These are phyloP conservation scores for Eupithecia dodoneata DNA, from an alignment of 2,888 invertebrate genomes.

Conservation along the genomic window DNA sequence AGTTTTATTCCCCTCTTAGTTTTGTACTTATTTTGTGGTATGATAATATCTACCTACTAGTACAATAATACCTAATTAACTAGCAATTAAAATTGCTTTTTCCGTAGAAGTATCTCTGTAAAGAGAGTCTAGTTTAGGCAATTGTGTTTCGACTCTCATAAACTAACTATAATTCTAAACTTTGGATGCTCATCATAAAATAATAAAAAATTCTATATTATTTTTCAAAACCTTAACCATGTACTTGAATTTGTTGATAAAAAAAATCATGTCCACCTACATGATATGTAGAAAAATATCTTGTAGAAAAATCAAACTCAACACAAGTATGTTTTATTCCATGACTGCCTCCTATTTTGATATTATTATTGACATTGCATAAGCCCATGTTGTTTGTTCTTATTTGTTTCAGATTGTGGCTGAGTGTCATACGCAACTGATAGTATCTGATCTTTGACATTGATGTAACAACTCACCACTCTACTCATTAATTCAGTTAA, in stretches of 20 bases:
- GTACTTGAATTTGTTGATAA: too few relatives aligned
- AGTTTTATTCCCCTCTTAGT: background rate
- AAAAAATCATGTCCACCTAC: too few relatives aligned
- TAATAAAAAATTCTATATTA: too few relatives aligned
- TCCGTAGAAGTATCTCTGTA: too few relatives aligned
- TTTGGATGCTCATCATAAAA: too few relatives aligned
- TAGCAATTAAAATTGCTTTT: too few relatives aligned
- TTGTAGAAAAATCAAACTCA: background rate
- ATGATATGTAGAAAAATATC: background rate
- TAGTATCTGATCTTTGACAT: conserved; percentile 75
- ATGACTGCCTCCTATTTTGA: conserved; percentile 16
- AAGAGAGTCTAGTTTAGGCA: too few relatives aligned
- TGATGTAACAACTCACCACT: conserved; percentile 68
- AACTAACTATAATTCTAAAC: too few relatives aligned
- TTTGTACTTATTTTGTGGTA: background rate
- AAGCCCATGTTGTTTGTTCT: conserved; percentile 71
- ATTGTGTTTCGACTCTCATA: too few relatives aligned
- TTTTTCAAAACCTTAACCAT: too few relatives aligned
- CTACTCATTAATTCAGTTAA: conserved; percentile 42
- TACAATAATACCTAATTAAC: background rate
- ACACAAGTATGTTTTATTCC: background rate
- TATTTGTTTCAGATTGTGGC: conserved; percentile 68
- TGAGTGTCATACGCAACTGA: conserved; percentile 50
- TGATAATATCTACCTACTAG: background rate
- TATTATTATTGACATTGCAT: conserved; percentile 64